These are phyloP conservation scores for Steinernema khuongi DNA, from an alignment of 1,140 invertebrate species.

Conservation along the genomic window DNA sequence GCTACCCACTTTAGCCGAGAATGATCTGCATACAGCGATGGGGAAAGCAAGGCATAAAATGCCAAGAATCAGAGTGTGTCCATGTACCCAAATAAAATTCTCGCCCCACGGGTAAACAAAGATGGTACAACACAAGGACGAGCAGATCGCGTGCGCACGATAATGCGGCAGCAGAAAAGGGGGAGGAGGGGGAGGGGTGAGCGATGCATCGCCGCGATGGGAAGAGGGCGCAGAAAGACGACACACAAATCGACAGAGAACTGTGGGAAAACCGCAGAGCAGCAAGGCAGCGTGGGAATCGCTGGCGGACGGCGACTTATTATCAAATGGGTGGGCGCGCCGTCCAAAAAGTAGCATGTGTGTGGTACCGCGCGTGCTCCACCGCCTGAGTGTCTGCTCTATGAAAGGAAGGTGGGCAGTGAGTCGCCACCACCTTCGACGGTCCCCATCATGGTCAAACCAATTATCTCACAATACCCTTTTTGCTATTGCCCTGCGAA, in stretches of 20 bases:
- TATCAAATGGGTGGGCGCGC: constrained; percentile 14
- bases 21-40: too few species aligned
- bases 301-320: constrained; percentile 10
- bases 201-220: constrained; percentile 5
- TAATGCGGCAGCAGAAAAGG: constrained; percentile 15
- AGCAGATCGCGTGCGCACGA: constrained; percentile 16
- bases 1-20: too few species aligned
- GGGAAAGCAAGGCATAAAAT: not conserved
- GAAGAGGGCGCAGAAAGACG: constrained; percentile 12
- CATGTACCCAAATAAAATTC: not conserved
- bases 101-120: constrained; percentile 14
- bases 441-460: not conserved
- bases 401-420: too few species aligned
- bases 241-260: constrained; percentile 16
- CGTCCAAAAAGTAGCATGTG: constrained; percentile 14
- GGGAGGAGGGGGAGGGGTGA: constrained; percentile 6
- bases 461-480: not conserved
- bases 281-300: constrained; percentile 9
- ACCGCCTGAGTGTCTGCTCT: too few species aligned
- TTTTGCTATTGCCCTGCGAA: not conserved
- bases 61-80: not conserved
- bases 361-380: not conserved
- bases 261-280: constrained; percentile 16
- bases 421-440: not conserved
- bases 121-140: constrained; percentile 16